Conservation (phyloP, 2,113 vertebrate genomes). For the Heterochromis multidens region DNA sequence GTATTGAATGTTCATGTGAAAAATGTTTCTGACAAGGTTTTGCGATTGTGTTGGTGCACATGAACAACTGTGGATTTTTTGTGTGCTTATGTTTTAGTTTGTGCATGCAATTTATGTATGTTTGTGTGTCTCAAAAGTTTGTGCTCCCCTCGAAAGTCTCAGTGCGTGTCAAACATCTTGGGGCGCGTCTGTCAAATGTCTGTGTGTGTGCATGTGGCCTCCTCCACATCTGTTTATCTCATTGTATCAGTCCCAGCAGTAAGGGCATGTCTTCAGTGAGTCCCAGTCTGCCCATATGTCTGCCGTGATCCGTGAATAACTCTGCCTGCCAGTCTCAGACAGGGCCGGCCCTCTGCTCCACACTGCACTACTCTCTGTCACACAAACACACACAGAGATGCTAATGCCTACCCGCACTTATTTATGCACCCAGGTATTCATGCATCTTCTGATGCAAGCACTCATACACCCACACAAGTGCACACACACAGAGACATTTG, state of each 20-base stretch:
- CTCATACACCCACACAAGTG: slow-evolving; percentile 26
- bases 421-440: slow-evolving; percentile 56
- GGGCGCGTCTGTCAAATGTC: not conserved
- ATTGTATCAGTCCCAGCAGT: slow-evolving; percentile 66
- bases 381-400: slow-evolving; percentile 10
- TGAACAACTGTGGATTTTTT: not conserved
- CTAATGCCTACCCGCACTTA: slow-evolving; percentile 29
- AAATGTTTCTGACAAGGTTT: not conserved
- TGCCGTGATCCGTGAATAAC: slow-evolving; percentile 75
- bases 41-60: not conserved
- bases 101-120: not conserved
- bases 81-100: not conserved
- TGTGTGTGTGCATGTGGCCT: slow-evolving; percentile 24
- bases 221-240: slow-evolving; percentile 65
- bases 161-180: not conserved
- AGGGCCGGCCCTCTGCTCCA: slow-evolving; percentile 45
- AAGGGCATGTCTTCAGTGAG: slow-evolving; percentile 56
- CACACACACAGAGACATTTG: slow-evolving; percentile 15
- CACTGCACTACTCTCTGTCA: slow-evolving; percentile 20
- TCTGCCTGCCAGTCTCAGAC: slow-evolving; percentile 63
- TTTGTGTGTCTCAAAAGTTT: not conserved
- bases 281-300: slow-evolving; percentile 71
- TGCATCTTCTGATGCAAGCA: slow-evolving; percentile 34
- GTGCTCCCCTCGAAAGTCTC: not conserved
- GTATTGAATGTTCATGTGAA: not conserved